These are phyloP conservation scores for Drosophila auraria DNA, from an alignment of 1,140 invertebrate species.

Conservation along the genomic window DNA sequence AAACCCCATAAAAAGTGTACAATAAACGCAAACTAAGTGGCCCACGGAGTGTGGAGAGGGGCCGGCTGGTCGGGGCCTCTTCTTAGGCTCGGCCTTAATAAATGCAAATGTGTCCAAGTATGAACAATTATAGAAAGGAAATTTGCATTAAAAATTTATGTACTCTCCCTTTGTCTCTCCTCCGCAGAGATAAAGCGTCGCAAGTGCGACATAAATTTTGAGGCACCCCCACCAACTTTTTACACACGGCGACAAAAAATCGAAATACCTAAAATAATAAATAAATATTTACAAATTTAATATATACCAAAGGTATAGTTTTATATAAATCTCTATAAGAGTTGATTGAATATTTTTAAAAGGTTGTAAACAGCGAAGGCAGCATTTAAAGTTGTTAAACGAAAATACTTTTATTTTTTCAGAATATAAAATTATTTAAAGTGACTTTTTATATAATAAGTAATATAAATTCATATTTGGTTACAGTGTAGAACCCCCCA, in stretches of 20 bases:
- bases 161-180: constrained; percentile 53
- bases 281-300: neutral
- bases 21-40: constrained; percentile 82
- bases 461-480: neutral
- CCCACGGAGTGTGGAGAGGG: neutral
- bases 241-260: constrained; percentile 7
- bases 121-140: constrained; percentile 82
- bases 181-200: constrained; percentile 61
- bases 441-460: neutral
- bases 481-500: constrained; percentile 13
- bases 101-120: constrained; percentile 82
- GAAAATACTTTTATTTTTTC: no score
- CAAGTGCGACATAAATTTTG: constrained; percentile 76
- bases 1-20: constrained; percentile 70
- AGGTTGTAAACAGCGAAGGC: no score
- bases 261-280: no score
- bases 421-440: no score
- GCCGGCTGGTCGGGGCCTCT: neutral
- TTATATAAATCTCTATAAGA: no score
- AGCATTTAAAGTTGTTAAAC: no score
- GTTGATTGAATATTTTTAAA: no score
- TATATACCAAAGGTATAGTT: no score
- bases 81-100: constrained; percentile 60
- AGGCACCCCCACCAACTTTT: constrained; percentile 5
- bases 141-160: constrained; percentile 83